Evolutionary conservation across 2,113 vertebrate genomes (phyloP).

Genomic region (Colinus virginianus): DNA sequence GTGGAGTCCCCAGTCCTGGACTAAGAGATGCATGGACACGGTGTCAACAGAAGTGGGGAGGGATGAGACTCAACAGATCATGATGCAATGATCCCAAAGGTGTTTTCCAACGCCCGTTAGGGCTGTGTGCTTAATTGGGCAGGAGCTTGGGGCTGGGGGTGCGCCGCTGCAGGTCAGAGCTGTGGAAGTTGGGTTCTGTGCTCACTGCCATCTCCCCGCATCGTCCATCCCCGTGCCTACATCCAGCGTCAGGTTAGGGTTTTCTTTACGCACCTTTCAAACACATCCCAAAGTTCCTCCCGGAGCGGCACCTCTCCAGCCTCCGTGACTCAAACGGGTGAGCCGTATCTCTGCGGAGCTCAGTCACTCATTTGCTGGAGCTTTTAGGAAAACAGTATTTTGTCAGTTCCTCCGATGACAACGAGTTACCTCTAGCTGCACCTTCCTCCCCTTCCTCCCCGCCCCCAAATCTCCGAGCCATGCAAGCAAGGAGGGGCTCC

Average conservation of each 20-base stretch:
- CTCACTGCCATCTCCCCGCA: not conserved
- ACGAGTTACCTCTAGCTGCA: not conserved
- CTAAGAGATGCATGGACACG: too few species aligned
- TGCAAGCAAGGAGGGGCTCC: not conserved
- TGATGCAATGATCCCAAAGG: too few species aligned
- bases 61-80: too few species aligned
- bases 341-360: not conserved
- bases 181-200: not conserved
- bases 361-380: not conserved
- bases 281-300: not conserved
- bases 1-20: too few species aligned
- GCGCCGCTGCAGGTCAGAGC: not conserved
- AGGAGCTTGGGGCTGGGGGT: not conserved
- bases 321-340: not conserved
- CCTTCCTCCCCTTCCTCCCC: not conserved
- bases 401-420: not conserved
- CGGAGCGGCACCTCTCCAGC: not conserved
- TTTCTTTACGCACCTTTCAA: not conserved
- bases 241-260: accelerated
- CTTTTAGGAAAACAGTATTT: not conserved
- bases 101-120: not conserved
- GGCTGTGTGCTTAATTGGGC: not conserved
- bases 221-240: not conserved
- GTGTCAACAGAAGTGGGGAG: too few species aligned
- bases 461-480: not conserved